A percentile compares a stretch with the other conserved stretches of the same genome.
These are phyloP conservation scores for Augochlora pura DNA, from an alignment of 1,140 invertebrate species.

Conservation along the genomic window DNA sequence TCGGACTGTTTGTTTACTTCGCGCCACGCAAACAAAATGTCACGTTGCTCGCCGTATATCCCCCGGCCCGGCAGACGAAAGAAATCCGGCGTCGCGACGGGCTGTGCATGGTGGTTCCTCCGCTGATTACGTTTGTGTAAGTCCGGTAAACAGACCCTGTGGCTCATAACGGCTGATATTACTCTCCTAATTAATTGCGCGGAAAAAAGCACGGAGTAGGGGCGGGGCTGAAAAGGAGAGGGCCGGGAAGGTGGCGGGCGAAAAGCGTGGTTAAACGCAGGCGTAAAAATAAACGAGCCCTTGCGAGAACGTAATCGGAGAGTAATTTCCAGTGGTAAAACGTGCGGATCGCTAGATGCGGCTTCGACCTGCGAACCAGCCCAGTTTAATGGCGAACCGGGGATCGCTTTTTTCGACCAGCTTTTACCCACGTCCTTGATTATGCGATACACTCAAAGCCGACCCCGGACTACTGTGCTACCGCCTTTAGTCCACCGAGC, in stretches of 20 bases:
- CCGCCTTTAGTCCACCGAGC: too few relatives aligned
- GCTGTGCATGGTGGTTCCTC: slow-evolving; percentile 5
- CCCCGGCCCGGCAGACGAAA: neutral
- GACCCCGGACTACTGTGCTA: too few relatives aligned
- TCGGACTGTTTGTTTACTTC: slow-evolving; percentile 9
- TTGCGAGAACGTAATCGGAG: slow-evolving; percentile 27
- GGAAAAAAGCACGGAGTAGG: slow-evolving; percentile 7
- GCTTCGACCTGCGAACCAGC: neutral
- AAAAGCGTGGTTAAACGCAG: slow-evolving; percentile 32
- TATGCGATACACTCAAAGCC: neutral
- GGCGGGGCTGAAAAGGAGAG: neutral
- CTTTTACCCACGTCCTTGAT: neutral
- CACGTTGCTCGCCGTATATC: neutral
- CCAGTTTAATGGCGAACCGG: neutral
- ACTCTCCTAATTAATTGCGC: slow-evolving; percentile 57
- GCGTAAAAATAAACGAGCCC: slow-evolving; percentile 31
- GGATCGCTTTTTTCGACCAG: neutral
- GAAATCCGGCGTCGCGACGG: neutral
- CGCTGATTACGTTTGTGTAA: slow-evolving; percentile 43
- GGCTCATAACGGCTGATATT: slow-evolving; percentile 51
- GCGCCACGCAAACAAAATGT: neutral
- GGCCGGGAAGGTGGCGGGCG: slow-evolving; percentile 15
- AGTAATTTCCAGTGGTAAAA: slow-evolving; percentile 1
- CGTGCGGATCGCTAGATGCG: neutral
- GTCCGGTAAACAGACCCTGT: slow-evolving; percentile 19